Percentiles rank a stretch among this genome's conserved stretches.
Conservation (phyloP, 2,797 vertebrate genomes). For the Schizopygopsis pylzovi region DNA sequence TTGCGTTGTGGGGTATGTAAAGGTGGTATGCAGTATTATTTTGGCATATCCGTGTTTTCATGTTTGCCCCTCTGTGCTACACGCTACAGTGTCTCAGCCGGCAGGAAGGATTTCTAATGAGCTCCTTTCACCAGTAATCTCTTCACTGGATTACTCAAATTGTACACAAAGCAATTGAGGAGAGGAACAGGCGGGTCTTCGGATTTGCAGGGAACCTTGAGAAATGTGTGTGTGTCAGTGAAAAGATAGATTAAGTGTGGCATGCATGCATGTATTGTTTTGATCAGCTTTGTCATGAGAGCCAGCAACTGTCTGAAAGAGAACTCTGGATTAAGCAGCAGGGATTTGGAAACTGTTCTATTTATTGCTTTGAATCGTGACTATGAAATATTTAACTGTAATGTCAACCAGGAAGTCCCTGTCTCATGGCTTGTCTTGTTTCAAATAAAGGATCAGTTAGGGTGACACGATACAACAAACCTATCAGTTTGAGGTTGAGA, state of each 20-base stretch:
- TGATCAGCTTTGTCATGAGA: conserved; percentile 21
- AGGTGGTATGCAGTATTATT: conserved; percentile 6
- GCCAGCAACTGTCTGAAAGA: conserved; percentile 11
- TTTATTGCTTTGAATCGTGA: conserved; percentile 43
- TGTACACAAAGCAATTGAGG: conserved; percentile 44
- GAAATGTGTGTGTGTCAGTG: conserved; percentile 1
- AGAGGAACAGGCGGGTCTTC: conserved; percentile 13
- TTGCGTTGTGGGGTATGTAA: conserved; percentile 6
- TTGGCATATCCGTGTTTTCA: conserved; percentile 15
- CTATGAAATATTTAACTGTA: conserved; percentile 16
- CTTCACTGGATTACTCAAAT: conserved; percentile 59
- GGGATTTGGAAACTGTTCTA: conserved; percentile 20
- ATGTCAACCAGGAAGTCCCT: neutral
- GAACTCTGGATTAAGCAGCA: conserved; percentile 32
- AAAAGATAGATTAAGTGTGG: conserved; percentile 13
- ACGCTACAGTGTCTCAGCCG: conserved; percentile 5
- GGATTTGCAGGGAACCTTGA: conserved; percentile 37
- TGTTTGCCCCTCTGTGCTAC: neutral
- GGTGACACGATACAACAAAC: neutral
- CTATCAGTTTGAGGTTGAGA: neutral
- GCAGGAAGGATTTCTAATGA: conserved; percentile 56
- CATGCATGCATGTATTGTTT: conserved; percentile 18
- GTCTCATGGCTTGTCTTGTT: conserved; percentile 5
- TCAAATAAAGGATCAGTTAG: neutral
- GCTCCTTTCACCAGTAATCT: conserved; percentile 56